These are phyloP conservation scores for Tenrec ecaudatus DNA, from an alignment of 2,113 vertebrate species.

Conservation along the genomic window DNA sequence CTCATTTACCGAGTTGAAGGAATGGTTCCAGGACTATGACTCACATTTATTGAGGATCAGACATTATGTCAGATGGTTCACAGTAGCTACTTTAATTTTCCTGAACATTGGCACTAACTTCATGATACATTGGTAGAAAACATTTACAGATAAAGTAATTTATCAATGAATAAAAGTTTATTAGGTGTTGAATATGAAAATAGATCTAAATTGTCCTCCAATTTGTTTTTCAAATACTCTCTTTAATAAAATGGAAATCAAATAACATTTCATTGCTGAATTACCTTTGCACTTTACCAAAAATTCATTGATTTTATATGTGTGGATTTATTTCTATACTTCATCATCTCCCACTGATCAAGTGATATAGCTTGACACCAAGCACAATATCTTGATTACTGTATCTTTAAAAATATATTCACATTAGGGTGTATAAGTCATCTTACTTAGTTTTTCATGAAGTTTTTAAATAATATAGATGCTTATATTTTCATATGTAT, in stretches of 20 bases:
- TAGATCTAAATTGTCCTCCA: not conserved
- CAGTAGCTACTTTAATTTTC: not conserved
- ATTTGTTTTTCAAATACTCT: not conserved
- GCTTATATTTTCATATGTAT: too few relatives aligned
- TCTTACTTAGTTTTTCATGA: too few relatives aligned
- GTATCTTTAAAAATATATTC: too few relatives aligned
- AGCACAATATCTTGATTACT: too few relatives aligned
- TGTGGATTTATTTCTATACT: too few relatives aligned
- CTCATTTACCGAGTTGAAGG: not conserved
- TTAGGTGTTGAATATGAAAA: not conserved
- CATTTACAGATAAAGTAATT: not conserved
- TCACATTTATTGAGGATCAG: not conserved
- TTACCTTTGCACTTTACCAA: too few relatives aligned
- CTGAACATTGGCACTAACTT: not conserved
- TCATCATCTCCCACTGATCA: too few relatives aligned
- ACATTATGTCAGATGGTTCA: not conserved
- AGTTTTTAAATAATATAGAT: too few relatives aligned
- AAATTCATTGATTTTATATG: too few relatives aligned
- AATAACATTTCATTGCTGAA: not conserved
- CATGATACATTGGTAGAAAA: not conserved
- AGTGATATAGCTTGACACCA: too few relatives aligned
- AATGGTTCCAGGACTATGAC: not conserved
- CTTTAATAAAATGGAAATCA: not conserved
- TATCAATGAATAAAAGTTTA: not conserved
- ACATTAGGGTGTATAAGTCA: too few relatives aligned